Conservation (phyloP, 2,888 invertebrate genomes). For the Eutolmus rufibarbis region DNA sequence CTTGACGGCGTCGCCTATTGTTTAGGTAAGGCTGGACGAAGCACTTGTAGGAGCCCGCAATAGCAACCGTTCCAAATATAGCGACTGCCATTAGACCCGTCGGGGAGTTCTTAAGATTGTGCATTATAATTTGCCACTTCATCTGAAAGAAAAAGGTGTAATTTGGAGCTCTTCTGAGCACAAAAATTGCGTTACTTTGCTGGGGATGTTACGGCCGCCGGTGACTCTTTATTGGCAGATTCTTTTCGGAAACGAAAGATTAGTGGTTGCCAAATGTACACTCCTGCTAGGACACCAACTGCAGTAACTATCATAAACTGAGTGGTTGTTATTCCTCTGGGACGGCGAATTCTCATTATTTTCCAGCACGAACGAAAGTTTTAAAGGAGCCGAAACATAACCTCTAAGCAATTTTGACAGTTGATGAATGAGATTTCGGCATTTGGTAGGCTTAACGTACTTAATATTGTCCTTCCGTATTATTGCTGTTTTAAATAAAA, state of each 20-base stretch:
- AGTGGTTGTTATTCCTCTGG: conserved; percentile 57
- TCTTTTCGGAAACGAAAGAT: conserved; percentile 54
- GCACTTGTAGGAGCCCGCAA: conserved; percentile 53
- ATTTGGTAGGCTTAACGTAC: neutral
- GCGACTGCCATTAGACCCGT: conserved; percentile 57
- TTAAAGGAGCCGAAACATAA: neutral
- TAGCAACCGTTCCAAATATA: conserved; percentile 50
- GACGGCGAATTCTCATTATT: conserved; percentile 60
- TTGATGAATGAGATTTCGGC: neutral
- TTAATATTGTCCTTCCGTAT: neutral
- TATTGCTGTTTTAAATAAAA: too few species aligned
- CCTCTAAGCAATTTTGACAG: neutral
- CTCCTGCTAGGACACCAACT: conserved; percentile 52
- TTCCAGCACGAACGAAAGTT: neutral
- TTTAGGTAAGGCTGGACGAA: conserved; percentile 55
- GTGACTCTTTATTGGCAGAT: conserved; percentile 45
- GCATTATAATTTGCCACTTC: conserved; percentile 55
- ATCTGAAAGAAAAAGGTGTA: conserved; percentile 53
- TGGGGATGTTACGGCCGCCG: neutral
- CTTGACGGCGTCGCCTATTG: conserved; percentile 53
- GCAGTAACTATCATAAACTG: conserved; percentile 61
- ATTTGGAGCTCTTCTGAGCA: neutral
- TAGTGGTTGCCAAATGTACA: conserved; percentile 64
- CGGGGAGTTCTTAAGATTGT: conserved; percentile 52
- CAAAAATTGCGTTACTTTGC: conserved; percentile 24